These are phyloP conservation scores for Charina bottae DNA, from an alignment of 2,113 vertebrate genomes.

Conservation along the genomic window DNA sequence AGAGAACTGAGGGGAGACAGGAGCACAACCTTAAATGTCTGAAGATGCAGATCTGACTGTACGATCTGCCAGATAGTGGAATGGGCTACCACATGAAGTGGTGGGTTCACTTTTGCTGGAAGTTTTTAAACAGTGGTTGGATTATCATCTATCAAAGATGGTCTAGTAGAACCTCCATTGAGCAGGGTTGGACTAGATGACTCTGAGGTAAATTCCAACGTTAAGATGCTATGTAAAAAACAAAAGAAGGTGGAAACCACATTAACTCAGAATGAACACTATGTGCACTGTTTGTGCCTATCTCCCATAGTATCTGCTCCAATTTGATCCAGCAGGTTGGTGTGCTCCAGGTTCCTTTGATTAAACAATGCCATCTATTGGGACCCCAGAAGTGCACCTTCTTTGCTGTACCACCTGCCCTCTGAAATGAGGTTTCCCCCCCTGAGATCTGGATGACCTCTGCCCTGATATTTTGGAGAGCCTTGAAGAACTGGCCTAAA, in stretches of 20 bases:
- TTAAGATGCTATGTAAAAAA: not conserved
- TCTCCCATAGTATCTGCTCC: not conserved
- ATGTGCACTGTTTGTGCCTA: not conserved
- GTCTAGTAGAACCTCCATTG: not conserved
- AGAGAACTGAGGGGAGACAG: not conserved
- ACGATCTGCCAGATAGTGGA: not conserved
- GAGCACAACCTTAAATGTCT: not conserved
- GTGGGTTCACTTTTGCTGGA: not conserved
- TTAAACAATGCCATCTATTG: not conserved
- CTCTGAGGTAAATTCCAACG: not conserved
- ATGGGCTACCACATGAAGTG: not conserved
- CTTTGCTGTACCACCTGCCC: not conserved
- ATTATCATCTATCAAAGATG: not conserved
- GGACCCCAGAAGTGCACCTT: not conserved
- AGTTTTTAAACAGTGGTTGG: not conserved
- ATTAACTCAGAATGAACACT: not conserved
- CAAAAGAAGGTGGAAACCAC: not conserved
- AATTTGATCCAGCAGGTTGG: not conserved
- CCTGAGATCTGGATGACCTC: not conserved
- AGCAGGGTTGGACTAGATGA: not conserved
- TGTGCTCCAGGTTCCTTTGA: not conserved
- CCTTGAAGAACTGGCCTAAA: not conserved
- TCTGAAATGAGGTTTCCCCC: not conserved
- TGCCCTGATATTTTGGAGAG: not conserved
- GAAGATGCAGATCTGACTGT: not conserved